Base-by-base conservation (phyloP, 2,888 invertebrate species). In the Mythimna vitellina region DNA sequence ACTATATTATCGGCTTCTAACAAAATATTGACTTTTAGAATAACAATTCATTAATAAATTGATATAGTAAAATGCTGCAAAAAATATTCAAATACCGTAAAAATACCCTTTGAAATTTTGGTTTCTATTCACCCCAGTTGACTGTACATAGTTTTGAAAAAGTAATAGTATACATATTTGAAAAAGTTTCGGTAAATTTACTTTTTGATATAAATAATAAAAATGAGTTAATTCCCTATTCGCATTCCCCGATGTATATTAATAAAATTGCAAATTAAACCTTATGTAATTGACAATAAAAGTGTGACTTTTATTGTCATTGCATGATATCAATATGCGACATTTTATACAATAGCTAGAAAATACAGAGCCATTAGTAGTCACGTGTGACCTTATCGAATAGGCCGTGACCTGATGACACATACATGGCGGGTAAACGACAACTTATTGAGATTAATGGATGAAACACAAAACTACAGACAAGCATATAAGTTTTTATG, bases 401-500 rank as follows among this genome's bases (percentile, higher is more conserved):
- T 38, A 57, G 20, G 35, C 51, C 42, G 42, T 72, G 78, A 65
- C 65, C 65, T 53, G 25, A 53, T 65, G 61, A 61, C 56, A n/a
- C 35, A 38, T 60, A 54, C 58, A 12, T 17, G 3, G 32, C 32
- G 38, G 65, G 35, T 72, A n/a, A 46, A 42, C 25, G 25, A 17
- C 14, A 14, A 25, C 7, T 29, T 35, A 65, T 20, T 25, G 7
- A 38, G 38, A 73, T 72, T 25, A 56, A 14, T 9, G 2, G n/a
- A 74, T 56, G 12, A 35, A 22, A 22, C 0, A 56, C 35, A 12
- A 35, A 22, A 22, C 3, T 22, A 7, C 38, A 5, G 14, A 3
- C 22, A 22, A 38, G 3, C 38, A 14, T 22, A 54, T 20, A 35
- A n/a, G n/a, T 35, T 46, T 38, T 8, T 10, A 35, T 9, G n/a